Base-by-base conservation (phyloP, 2,113 vertebrate species). In the Drymodes brunneopygia region DNA sequence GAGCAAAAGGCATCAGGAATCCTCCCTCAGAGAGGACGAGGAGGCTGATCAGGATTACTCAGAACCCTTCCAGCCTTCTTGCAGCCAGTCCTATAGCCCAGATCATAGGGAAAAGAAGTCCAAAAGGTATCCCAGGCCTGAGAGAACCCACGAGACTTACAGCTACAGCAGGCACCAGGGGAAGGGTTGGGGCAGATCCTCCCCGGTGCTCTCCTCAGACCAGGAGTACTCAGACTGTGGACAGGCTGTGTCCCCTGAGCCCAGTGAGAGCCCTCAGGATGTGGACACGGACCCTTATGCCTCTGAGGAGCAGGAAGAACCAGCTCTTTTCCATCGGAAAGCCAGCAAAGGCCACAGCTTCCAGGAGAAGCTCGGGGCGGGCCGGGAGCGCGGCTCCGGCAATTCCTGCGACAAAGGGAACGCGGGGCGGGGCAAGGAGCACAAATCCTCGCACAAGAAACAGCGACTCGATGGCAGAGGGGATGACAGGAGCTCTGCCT, bases 211-310 rank as follows among this genome's bases (percentile, higher is more conserved):
- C 86, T 98, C 97, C 20, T 98, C 98, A 60, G 98, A 98, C 80
- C 98, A 97, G 5, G 98, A 98, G 16, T 97, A 97, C 86, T 98
- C 98, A 0, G 98, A 98, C 83, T 97, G 95, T 22, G 98, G 97
- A 4, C 97, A 98, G 2, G 97, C 97, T 45, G 98, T 98, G 97
- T 99, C 98, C 7, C 98, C 98, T 10, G 98, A 97, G 6, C 97
- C 98, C 6, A 97, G 97, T 5, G 96, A 96, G 51, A 99, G 98
- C 82, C 97, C 98, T 88, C 98, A 95, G 86, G 98, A 97, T 14
- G 5, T 92, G 60, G 97, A 97, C 27, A 31, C 88, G 24, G 98
- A 98, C 91, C 97, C 95, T 57, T 97, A 87, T 0, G 94, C 88
- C 79, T 96, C 96, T 11, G 97, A 95, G 57, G 97, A 98, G 64